phyloP scores from a whole-genome alignment of 2,113 vertebrate genomes.

The Carollia perspicillata region DNA sequence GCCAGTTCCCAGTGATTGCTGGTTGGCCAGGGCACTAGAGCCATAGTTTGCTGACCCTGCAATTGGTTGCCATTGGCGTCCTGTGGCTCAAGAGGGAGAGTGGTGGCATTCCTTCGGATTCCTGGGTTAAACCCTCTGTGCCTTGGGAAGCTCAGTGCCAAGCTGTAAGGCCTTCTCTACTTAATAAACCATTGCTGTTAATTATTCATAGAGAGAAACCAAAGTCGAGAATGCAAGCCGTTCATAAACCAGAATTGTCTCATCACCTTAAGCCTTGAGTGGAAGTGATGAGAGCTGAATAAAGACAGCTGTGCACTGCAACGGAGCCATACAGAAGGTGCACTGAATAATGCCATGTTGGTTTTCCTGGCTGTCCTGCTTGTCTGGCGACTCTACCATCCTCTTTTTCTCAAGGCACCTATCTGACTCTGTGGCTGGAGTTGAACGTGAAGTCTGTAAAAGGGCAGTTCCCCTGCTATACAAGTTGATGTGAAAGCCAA shows the following conservation, averaged over 20 bases:
- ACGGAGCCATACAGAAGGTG: background rate
- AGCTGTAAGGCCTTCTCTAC: background rate
- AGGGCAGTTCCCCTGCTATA: background rate
- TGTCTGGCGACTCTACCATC: background rate
- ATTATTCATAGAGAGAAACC: conserved; percentile 11
- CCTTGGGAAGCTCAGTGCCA: background rate
- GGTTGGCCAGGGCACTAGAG: background rate
- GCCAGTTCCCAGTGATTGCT: background rate
- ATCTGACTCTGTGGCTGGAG: background rate
- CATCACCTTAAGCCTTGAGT: background rate
- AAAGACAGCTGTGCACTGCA: background rate
- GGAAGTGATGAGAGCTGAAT: background rate
- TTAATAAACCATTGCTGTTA: conserved; percentile 40
- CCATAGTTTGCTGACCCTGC: background rate
- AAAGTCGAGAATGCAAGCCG: background rate
- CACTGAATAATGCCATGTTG: background rate
- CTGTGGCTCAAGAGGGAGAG: background rate
- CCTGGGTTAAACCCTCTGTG: background rate
- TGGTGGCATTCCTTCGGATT: background rate
- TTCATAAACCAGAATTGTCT: background rate
- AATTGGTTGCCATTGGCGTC: background rate
- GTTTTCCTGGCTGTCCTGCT: background rate
- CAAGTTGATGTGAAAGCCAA: background rate
- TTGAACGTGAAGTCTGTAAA: background rate
- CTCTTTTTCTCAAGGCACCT: background rate